Percentiles rank a stretch among this genome's conserved stretches.
These are phyloP conservation scores for Anguilla marmorata DNA, from an alignment of 2,797 vertebrate genomes.

Conservation along the genomic window DNA sequence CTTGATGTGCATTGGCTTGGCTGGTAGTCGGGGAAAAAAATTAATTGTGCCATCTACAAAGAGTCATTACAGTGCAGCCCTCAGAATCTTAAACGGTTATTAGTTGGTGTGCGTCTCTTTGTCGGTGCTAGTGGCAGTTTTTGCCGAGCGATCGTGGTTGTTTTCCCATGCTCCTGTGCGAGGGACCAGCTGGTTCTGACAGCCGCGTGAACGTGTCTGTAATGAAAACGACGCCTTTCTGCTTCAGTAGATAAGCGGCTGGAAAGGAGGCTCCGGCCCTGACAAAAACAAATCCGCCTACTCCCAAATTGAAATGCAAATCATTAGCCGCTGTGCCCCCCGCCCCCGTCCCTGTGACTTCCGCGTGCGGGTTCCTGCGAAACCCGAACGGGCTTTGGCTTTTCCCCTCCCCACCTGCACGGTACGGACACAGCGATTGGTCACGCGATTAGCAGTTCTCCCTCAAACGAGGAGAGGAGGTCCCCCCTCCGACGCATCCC, in stretches of 20 bases:
- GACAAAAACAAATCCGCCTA: constrained; percentile 15
- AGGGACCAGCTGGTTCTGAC: not conserved
- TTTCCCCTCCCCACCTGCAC: not conserved
- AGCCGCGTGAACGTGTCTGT: not conserved
- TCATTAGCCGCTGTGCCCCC: not conserved
- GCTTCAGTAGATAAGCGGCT: constrained; percentile 15
- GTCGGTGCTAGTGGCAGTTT: not conserved
- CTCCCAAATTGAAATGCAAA: constrained; percentile 25
- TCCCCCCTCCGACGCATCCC: not conserved
- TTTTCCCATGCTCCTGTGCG: not conserved
- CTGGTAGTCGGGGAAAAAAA: not conserved
- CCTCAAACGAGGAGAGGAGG: not conserved
- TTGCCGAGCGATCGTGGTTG: not conserved
- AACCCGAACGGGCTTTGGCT: not conserved
- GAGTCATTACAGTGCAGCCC: not conserved
- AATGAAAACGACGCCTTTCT: constrained; percentile 21
- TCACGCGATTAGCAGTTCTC: not conserved
- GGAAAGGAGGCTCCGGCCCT: not conserved
- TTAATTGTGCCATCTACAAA: not conserved
- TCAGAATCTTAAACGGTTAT: not conserved
- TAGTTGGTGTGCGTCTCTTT: not conserved
- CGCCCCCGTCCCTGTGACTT: not conserved
- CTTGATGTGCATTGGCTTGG: not conserved
- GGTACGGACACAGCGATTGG: not conserved
- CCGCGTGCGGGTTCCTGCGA: not conserved